Conservation (phyloP, 2,797 vertebrate species). For the Danionella dracula region DNA sequence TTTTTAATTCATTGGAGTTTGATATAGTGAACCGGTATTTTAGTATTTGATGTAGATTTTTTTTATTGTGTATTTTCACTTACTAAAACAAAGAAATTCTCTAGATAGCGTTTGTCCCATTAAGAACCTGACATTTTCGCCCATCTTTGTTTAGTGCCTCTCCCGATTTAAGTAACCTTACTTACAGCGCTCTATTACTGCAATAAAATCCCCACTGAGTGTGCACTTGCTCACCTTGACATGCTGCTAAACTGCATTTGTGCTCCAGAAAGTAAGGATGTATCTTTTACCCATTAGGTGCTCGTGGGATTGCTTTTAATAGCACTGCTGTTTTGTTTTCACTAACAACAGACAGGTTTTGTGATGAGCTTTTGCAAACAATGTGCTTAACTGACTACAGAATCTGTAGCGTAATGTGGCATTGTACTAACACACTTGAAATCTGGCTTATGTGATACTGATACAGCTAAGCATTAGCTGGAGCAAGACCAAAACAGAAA, state of each 20-base stretch:
- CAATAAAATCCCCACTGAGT: constrained; percentile 13
- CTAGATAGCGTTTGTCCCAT: neutral
- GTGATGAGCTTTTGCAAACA: constrained; percentile 28
- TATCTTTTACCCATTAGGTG: constrained; percentile 18
- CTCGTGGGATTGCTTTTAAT: constrained; percentile 27
- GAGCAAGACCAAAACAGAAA: neutral
- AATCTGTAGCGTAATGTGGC: constrained; percentile 27
- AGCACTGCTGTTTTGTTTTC: constrained; percentile 22
- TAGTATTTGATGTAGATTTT: no score
- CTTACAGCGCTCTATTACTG: neutral
- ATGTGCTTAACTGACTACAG: constrained; percentile 18
- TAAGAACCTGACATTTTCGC: neutral
- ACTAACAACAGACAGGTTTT: constrained; percentile 11
- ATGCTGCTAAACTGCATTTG: constrained; percentile 17
- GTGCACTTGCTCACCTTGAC: constrained; percentile 20
- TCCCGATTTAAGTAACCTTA: constrained; percentile 8
- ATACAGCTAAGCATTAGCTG: constrained; percentile 1
- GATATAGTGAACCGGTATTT: no score
- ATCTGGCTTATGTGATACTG: constrained; percentile 22
- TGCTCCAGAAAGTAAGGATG: constrained; percentile 2
- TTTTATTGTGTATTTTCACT: no score
- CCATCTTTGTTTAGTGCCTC: constrained; percentile 6
- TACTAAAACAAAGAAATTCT: no score
- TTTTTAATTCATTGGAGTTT: no score
- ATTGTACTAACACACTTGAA: constrained; percentile 30